Conservation (phyloP, 2,113 vertebrate species). For the Dryoscopus gambensis region DNA sequence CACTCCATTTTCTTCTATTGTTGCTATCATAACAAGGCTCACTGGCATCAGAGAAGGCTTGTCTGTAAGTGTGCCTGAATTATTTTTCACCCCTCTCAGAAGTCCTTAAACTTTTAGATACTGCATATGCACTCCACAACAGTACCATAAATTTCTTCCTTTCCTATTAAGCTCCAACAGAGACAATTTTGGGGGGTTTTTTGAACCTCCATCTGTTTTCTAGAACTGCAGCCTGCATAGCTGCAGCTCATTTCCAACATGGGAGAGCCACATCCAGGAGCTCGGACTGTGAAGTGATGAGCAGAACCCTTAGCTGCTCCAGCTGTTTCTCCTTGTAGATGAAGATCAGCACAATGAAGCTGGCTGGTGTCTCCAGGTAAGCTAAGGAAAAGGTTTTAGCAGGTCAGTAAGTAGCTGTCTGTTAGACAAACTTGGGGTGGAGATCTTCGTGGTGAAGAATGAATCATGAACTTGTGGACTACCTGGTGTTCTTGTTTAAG, state of each 20-base stretch:
- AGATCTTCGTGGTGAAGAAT: not conserved
- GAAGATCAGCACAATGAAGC: slow-evolving; percentile 72
- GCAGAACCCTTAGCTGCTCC: slow-evolving; percentile 44
- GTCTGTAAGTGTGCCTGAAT: not conserved
- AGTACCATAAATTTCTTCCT: not conserved
- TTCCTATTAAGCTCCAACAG: not conserved
- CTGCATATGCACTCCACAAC: not conserved
- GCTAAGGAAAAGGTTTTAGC: not conserved
- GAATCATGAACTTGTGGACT: not conserved
- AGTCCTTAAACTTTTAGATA: not conserved
- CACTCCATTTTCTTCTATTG: not conserved
- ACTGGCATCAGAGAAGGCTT: not conserved
- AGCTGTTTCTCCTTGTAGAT: slow-evolving; percentile 50
- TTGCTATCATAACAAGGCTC: not conserved
- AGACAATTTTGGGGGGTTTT: not conserved
- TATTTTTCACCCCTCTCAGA: not conserved
- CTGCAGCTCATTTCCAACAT: not conserved
- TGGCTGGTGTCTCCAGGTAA: slow-evolving; percentile 71
- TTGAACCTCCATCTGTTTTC: not conserved
- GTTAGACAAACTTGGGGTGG: not conserved
- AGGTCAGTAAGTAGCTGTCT: not conserved
- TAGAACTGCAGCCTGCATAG: not conserved
- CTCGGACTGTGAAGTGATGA: slow-evolving; percentile 35
- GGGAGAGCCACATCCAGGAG: not conserved
- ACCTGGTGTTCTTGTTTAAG: not conserved